Evolutionary conservation across 92 coral and sea anemone genomes (phyloP), one percentile per base, ranked within the genome.

Genomic region (Anthopleura xanthogrammica): DNA sequence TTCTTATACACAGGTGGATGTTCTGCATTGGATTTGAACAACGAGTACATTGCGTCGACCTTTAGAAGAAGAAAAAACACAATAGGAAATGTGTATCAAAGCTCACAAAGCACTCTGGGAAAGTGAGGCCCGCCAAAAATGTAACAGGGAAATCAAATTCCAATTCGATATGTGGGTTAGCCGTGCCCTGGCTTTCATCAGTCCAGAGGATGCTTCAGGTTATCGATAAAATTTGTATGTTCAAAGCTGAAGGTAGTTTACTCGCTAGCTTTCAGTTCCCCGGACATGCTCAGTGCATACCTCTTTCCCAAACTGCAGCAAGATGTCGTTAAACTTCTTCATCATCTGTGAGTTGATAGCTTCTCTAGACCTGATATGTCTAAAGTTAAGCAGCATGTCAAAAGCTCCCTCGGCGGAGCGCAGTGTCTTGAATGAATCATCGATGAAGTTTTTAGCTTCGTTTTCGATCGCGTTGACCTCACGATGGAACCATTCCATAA

Each of bases 401-500:
- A 96, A 96, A 43, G 99, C 99, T 36, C 99, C 99, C 85, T 96
- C 99, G 7, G 99, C 99, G 43, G 99, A 96, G 54, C 99, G 90
- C 52, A 96, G 90, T 14, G 95, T 94, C 85, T 96, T 95, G 88
- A 96, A 96, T 12, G 99, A 96, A 62, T 94, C 98, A 76, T 96
- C 99, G 77, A 96, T 96, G 79, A 96, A 96, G 82, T 96, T 98
- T 42, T 95, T 94, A 60, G 99, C 99, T 79, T 96, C 99, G 83
- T 96, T 96, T 87, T 96, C 99, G 79, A 96, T 96, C 60, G 99
- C 99, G 65, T 85, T 89, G 58, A 96, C 99, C 77, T 96, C 99
- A 52, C 97, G 97, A 77, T 95, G 99, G 77, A 96, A 96, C 95
- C 99, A 93, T 24, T 96, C 99, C 99, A 96, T 96, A 4, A 96